Base-by-base conservation (phyloP, 2,888 invertebrate species). In the Hirudinaria manillensis region DNA sequence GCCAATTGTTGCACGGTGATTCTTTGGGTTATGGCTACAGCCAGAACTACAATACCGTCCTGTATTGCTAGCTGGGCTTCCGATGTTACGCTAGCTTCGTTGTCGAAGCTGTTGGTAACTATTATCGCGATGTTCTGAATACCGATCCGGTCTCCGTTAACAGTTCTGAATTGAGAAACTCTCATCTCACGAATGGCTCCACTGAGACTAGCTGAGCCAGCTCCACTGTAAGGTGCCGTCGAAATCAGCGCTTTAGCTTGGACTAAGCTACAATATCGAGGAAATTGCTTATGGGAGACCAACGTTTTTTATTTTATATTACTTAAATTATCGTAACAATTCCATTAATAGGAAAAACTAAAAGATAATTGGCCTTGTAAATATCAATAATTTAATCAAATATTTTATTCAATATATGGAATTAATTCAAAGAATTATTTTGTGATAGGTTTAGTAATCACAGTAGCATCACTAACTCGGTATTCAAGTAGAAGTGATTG, bases 41-140 rank as follows among this genome's bases (percentile, higher is more conserved):
- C 56, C 34, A 70, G 32, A 27, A 76, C 27, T 16, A 53, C 65
- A 27, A 72, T 65, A 21, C 76, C 76, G 24, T 74, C 70, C 3
- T 21, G 38, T 16, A 32, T 72, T 6, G 74, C 68, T 3, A 55
- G 51, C 16, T 24, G 75, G 16, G 70, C 70, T 51, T 75, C 65
- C 13, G 32, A 29, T 13, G 32, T 7, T n/a, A 73, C 65, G 19
- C 36, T 38, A 2, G n/a, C 27, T 13, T 53, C 29, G 51, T 66
- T 45, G 34, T 32, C 32, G 34, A 75, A 21, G 6, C 70, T 70
- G 68, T 76, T 75, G 6, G 74, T 72, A 21, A 76, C 36, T 24
- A 77, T 38, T 34, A 77, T 36, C 0, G 38, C 65, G 21, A 76
- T 65, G 72, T 76, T 76, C 24, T 75, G 71, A 3, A 75, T 75